Base-by-base conservation (phyloP, 2,888 invertebrate genomes). In the Ichneumon xanthorius region DNA sequence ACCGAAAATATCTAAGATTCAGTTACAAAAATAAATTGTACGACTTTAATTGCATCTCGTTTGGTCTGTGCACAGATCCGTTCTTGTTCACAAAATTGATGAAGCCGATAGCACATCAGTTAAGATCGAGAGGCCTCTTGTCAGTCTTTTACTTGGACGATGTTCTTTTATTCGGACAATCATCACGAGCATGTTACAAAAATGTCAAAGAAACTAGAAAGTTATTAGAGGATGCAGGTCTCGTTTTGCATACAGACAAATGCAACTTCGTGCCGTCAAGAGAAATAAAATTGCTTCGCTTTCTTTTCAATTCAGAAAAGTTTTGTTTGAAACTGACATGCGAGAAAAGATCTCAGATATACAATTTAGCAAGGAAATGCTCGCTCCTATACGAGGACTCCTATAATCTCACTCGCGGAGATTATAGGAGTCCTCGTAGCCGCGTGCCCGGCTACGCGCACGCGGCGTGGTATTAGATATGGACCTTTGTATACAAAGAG, bases 111-210 rank as follows among this genome's bases (percentile, higher is more conserved):
- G 37, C 26, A 3, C 37, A 70, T 3, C 33, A 30, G 37, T 26
- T 82, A n/a, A 71, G 82, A 19, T 50, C 55, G 30, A 63, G 16
- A 58, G 70, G 67, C 0, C n/a, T 70, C 11, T 50, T 78, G 6
- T 78, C 82, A 9, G 82, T 82, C 5, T 50, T 82, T 30, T 72
- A 82, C n/a, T 53, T 53, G 14, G 53, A 53, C 53, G 53, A 53
- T 5, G n/a, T 53, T 5, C 53, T 53, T 14, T 53, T 53, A n/a
- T 53, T 53, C 5, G 53, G n/a, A 4, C n/a, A n/a, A n/a, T 53
- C 53, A n/a, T 11, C 5, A 53, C 53, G n/a, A 16, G 37, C 40
- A 7, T 65, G 65, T n/a, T 16, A n/a, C 4, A 65, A 16, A 37
- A 65, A 65, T 40, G 67, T 45, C 14, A 37, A 19, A 37, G 37